Percentiles rank a stretch among this genome's conserved stretches.
Evolutionary conservation across 2,888 invertebrate species (phyloP).

Genomic region (Nemoura dubitans): DNA sequence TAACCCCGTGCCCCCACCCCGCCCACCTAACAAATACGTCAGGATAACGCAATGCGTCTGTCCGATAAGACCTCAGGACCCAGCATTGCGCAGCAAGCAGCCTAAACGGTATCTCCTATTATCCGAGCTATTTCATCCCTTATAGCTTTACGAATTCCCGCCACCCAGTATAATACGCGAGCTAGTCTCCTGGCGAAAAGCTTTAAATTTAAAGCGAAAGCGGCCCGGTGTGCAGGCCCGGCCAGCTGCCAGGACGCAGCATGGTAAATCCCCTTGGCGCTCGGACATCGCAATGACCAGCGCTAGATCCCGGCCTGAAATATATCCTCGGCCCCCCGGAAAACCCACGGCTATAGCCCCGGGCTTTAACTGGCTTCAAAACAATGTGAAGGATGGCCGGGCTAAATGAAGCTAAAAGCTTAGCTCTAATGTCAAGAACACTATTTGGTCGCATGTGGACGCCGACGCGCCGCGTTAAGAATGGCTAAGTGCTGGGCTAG

Average conservation of each 20-base stretch:
- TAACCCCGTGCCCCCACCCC: no score
- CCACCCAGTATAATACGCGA: not conserved
- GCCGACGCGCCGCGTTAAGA: not conserved
- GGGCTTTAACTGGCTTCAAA: slow-evolving; percentile 43
- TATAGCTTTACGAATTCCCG: slow-evolving; percentile 17
- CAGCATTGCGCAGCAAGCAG: not conserved
- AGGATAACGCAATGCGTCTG: not conserved
- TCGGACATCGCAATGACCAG: slow-evolving; percentile 40
- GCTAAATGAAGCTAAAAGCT: slow-evolving; percentile 48
- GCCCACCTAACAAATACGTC: not conserved
- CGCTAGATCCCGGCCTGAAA: slow-evolving; percentile 24
- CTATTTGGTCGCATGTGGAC: slow-evolving; percentile 31
- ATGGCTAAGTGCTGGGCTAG: slow-evolving; percentile 30
- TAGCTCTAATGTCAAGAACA: slow-evolving; percentile 40
- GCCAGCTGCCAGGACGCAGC: no score
- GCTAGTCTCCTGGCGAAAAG: slow-evolving; percentile 29
- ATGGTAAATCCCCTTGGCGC: slow-evolving; percentile 46
- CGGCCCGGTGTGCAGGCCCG: slow-evolving; percentile 43
- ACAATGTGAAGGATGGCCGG: slow-evolving; percentile 46
- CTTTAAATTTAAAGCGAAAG: slow-evolving; percentile 49
- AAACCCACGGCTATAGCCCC: slow-evolving; percentile 13
- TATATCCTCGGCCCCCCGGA: not conserved
- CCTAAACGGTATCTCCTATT: slow-evolving; percentile 29
- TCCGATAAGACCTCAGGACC: slow-evolving; percentile 20
- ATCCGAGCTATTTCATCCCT: slow-evolving; percentile 34